Base-by-base conservation (phyloP, 1,140 invertebrate species). In the Drosophila santomea region DNA sequence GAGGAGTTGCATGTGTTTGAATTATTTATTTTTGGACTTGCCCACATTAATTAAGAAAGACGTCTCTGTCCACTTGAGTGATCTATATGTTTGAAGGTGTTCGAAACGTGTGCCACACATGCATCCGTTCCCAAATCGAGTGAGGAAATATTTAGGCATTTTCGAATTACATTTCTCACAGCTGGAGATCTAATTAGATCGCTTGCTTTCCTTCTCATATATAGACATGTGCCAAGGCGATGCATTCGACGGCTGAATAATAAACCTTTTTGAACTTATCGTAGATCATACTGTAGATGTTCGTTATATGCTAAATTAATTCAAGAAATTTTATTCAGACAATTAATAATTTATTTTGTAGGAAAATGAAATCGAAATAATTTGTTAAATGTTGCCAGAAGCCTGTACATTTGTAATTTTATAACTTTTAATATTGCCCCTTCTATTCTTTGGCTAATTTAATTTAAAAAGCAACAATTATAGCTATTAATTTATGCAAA, bases 21-120 rank as follows among this genome's bases (percentile, higher is more conserved):
- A 61, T 79, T 68, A 73, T 72, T 63, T 71, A 60, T 74, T 25
- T 75, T 74, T 74, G 63, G 72, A 44, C 51, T 43, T 57, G 41
- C 50, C 60, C 45, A 57, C 71, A 80, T 78, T 85, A 85, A 85
- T 88, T 82, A 82, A 75, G 77, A 71, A 75, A 75, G 39, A 74
- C 62, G 54, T 58, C 36, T 58, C 64, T 82, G 79, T 82, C 74
- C 79, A 86, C 74, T 82, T 67, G 78, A 88, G 41, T 69, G 69
- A 82, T 78, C 39, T 11, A 61, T 43, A 12, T 51, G 50, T 36
- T 2, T 35, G 67, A 44, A 75, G 61, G 71, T 71, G 67, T 71
- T 69, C 36, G 44, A 71, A 71, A 71, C 52, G 64, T 71, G 64
- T 39, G 36, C 67, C 67, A 58, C 64, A 71, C 67, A 71, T 71